These are phyloP conservation scores for Halcyon leucocephala DNA, from an alignment of 2,797 vertebrate species.

Conservation along the genomic window DNA sequence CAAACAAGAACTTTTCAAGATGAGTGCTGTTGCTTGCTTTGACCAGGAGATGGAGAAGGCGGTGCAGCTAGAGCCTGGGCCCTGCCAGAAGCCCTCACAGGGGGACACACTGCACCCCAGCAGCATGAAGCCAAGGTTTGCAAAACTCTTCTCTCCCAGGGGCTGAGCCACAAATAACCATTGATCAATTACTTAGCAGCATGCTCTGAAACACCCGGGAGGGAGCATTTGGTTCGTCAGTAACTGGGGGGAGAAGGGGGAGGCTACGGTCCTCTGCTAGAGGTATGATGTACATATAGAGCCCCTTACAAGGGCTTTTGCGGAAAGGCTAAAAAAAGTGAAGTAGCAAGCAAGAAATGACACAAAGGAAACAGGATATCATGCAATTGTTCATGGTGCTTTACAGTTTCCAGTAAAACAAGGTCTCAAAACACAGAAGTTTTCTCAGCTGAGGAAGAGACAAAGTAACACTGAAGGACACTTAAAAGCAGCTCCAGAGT, in stretches of 20 bases:
- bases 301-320: neutral
- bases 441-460: neutral
- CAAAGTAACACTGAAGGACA: neutral
- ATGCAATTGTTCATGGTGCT: neutral
- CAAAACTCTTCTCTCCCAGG: rapidly evolving
- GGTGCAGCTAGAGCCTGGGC: neutral
- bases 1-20: neutral
- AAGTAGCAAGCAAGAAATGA: neutral
- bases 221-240: neutral
- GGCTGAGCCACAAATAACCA: neutral
- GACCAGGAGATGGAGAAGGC: neutral
- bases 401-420: neutral
- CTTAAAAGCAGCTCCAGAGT: neutral
- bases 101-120: neutral
- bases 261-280: neutral
- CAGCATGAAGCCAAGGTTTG: neutral
- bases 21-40: neutral
- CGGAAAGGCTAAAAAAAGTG: neutral
- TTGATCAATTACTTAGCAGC: neutral
- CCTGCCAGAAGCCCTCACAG: neutral
- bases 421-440: neutral
- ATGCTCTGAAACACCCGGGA: neutral
- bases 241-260: neutral
- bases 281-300: neutral
- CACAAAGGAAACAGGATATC: neutral